Percentiles rank a stretch among this genome's conserved stretches.
phyloP scores from a whole-genome alignment of 2,888 invertebrate genomes.

The Lymantria dispar region DNA sequence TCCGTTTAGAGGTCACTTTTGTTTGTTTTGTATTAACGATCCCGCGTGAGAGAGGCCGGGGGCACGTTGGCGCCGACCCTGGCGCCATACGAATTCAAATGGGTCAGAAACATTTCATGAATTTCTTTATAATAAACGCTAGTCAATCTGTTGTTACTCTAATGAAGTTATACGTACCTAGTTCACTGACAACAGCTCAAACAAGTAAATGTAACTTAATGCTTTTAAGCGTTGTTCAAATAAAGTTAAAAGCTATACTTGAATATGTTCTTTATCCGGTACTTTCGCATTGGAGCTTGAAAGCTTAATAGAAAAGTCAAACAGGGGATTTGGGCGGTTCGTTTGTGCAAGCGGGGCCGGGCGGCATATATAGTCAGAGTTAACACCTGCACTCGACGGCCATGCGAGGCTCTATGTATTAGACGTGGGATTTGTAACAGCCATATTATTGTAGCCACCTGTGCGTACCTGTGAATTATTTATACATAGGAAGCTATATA shows the following conservation, averaged over 20 bases:
- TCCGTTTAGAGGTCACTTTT: slow-evolving; percentile 78
- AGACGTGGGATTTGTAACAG: slow-evolving; percentile 47
- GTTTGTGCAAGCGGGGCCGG: slow-evolving; percentile 59
- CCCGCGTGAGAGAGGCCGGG: slow-evolving; percentile 72
- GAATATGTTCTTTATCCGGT: slow-evolving; percentile 47
- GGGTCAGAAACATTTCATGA: slow-evolving; percentile 76
- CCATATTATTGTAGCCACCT: slow-evolving; percentile 57
- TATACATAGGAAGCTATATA: slow-evolving; percentile 38
- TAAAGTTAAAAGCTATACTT: slow-evolving; percentile 49
- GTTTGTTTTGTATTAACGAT: slow-evolving; percentile 81
- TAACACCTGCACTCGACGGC: slow-evolving; percentile 70
- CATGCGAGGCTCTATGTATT: slow-evolving; percentile 60
- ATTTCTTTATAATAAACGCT: slow-evolving; percentile 69
- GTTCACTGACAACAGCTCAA: slow-evolving; percentile 35
- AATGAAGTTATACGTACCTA: slow-evolving; percentile 69
- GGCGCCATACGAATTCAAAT: slow-evolving; percentile 73
- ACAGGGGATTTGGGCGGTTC: slow-evolving; percentile 76
- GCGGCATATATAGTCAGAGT: slow-evolving; percentile 50
- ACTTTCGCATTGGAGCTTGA: slow-evolving; percentile 45
- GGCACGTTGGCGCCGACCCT: slow-evolving; percentile 74
- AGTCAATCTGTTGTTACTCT: slow-evolving; percentile 43
- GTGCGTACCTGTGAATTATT: slow-evolving; percentile 47
- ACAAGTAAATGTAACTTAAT: slow-evolving; percentile 50
- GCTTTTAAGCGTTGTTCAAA: slow-evolving; percentile 66
- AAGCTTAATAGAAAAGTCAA: slow-evolving; percentile 59